These are phyloP conservation scores for Diorhabda sublineata DNA, from an alignment of 1,140 invertebrate species.

Conservation along the genomic window DNA sequence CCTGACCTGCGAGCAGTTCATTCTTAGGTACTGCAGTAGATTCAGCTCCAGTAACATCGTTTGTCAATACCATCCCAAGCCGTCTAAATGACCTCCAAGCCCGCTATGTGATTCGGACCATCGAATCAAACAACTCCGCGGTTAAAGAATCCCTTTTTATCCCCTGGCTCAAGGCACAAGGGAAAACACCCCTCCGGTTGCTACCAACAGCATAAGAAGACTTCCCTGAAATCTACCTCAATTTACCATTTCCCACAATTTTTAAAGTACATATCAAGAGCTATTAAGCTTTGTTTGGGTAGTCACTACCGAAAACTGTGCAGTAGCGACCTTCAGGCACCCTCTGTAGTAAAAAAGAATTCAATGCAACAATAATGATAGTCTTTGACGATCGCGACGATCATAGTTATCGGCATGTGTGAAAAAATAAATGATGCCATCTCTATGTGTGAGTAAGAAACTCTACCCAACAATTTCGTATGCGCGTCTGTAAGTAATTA, in stretches of 20 bases:
- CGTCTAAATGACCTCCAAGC: no score
- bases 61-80: no score
- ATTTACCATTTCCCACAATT: neutral
- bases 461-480: no score
- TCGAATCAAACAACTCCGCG: no score
- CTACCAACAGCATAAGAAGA: neutral
- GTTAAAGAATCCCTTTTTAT: no score
- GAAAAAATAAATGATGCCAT: neutral
- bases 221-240: neutral
- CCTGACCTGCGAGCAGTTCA: no score
- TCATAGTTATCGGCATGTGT: neutral
- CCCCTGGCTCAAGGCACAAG: no score
- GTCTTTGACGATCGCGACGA: neutral
- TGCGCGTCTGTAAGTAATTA: no score
- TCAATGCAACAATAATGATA: neutral
- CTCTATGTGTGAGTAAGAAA: no score
- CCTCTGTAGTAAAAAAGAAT: neutral
- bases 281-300: neutral
- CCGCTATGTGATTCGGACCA: no score
- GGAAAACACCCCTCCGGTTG: slow-evolving; percentile 22
- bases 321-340: slow-evolving; percentile 26
- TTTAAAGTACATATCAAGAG: neutral
- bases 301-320: slow-evolving; percentile 3
- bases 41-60: no score
- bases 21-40: no score